Evolutionary conservation across 2,888 invertebrate genomes (phyloP), one percentile per base, ranked within the genome.

Genomic region (Drosophila anomalata): DNA sequence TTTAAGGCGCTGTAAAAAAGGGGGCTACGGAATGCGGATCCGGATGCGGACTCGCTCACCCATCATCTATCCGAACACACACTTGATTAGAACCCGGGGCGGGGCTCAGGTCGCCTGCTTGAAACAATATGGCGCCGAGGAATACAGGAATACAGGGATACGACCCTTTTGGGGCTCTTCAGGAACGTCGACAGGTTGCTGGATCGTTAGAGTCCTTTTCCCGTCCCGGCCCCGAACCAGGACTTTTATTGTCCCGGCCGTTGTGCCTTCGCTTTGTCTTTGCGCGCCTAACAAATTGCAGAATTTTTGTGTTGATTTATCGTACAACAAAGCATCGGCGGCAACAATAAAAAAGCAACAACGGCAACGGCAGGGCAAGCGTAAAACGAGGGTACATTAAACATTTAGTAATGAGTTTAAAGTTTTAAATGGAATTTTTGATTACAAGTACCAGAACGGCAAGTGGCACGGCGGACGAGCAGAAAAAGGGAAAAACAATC

Each of bases 381-480:
- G 33, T 56, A 48, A 67, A 82, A 78, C 61, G 80, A 76, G 80
- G 73, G 67, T 69, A 70, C 84, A 82, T 86, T 86, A 82, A 86
- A 87, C 84, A 87, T 83, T 83, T 77, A 77, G 87, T 84, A 83
- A 83, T 86, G 82, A 87, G 87, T 87, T 84, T 86, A 84, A 84
- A 84, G 87, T 83, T 86, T 83, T 74, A 86, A 83, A 83, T 83
- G 78, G 82, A 86, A 83, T 83, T 78, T 87, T 83, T 87, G 84
- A 83, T 87, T 80, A 74, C 59, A 67, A 58, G 63, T 55, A 14
- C 24, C 17, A 12, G n/a, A 54, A 17, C 8, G 41, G 41, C 54
- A 69, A 20, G 61, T n/a, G 50, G 44, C 59, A 36, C 14, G 22
- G 22, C 36, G 36, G 7, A n/a, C 12, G 2, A 36, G n/a, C 14